Evolutionary conservation across 2,888 invertebrate species (phyloP).

Genomic region (Amblyjoppa fuscipennis): DNA sequence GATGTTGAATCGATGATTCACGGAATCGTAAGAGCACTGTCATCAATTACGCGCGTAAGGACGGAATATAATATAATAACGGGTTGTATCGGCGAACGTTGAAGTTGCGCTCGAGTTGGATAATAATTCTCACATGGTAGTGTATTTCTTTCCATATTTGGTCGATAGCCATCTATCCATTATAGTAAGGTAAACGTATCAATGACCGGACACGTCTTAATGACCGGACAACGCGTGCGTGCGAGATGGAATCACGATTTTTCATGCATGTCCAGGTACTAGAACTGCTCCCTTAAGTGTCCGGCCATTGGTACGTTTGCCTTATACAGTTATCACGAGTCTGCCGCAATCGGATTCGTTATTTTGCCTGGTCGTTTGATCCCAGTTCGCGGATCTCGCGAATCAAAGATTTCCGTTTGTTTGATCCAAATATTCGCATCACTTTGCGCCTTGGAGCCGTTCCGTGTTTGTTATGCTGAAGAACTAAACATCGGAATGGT

Average conservation of each 20-base stretch:
- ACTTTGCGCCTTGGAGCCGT: not conserved
- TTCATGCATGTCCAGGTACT: too few relatives aligned
- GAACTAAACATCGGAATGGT: not conserved
- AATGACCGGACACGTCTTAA: too few relatives aligned
- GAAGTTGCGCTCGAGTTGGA: conserved; percentile 23
- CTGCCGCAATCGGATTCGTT: not conserved
- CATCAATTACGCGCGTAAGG: not conserved
- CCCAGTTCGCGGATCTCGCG: not conserved
- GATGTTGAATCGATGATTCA: conserved; percentile 44
- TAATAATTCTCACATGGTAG: conserved; percentile 38
- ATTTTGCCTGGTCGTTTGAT: not conserved
- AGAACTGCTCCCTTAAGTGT: too few relatives aligned
- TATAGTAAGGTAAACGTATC: not conserved
- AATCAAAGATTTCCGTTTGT: not conserved
- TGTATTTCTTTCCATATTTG: conserved; percentile 30
- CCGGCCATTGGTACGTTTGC: too few relatives aligned
- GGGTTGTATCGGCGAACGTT: not conserved
- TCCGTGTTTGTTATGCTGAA: not conserved
- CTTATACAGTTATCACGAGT: conserved; percentile 36
- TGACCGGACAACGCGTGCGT: too few relatives aligned
- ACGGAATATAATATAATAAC: conserved; percentile 43
- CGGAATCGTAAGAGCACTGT: conserved; percentile 14
- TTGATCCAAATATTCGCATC: not conserved
- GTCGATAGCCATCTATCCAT: conserved; percentile 26
- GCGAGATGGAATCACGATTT: too few relatives aligned